These are phyloP conservation scores for Ormyrus pomaceus DNA, from an alignment of 2,888 invertebrate species.

Conservation along the genomic window DNA sequence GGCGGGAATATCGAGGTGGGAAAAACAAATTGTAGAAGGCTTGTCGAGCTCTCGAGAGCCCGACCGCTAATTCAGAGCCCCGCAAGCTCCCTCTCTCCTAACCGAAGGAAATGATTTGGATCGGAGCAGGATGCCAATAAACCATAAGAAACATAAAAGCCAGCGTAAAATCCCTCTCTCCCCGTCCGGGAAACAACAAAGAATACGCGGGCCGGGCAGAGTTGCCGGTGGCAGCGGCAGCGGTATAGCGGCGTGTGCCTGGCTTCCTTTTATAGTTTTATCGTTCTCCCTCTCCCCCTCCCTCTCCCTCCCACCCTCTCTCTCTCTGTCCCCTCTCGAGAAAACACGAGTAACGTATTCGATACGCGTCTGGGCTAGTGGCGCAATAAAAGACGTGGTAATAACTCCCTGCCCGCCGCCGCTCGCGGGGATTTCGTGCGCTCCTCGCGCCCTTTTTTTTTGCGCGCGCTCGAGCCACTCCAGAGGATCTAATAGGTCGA, in stretches of 20 bases:
- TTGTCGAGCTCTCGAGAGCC: not conserved
- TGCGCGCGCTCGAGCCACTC: not conserved
- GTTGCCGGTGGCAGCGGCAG: no score
- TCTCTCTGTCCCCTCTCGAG: not conserved
- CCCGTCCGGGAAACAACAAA: no score
- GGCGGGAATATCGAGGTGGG: conserved; percentile 6
- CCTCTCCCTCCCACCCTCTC: not conserved
- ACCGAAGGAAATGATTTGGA: conserved; percentile 10
- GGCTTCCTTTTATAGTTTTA: no score
- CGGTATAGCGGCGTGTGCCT: no score
- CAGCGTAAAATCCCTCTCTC: no score
- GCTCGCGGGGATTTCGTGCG: not conserved
- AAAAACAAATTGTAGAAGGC: conserved; percentile 28
- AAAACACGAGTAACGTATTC: conserved; percentile 14
- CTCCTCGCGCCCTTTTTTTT: no score
- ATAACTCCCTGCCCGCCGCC: not conserved
- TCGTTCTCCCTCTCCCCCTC: no score
- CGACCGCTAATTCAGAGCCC: no score
- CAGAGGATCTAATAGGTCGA: not conserved
- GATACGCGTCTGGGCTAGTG: conserved; percentile 8
- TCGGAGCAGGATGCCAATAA: conserved; percentile 28
- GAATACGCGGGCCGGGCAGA: no score
- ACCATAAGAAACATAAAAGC: conserved; percentile 26
- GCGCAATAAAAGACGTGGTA: conserved; percentile 18
- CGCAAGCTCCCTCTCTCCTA: not conserved